These are phyloP conservation scores for Lasioglossum marginatum DNA, from an alignment of 2,888 invertebrate species.

Conservation along the genomic window DNA sequence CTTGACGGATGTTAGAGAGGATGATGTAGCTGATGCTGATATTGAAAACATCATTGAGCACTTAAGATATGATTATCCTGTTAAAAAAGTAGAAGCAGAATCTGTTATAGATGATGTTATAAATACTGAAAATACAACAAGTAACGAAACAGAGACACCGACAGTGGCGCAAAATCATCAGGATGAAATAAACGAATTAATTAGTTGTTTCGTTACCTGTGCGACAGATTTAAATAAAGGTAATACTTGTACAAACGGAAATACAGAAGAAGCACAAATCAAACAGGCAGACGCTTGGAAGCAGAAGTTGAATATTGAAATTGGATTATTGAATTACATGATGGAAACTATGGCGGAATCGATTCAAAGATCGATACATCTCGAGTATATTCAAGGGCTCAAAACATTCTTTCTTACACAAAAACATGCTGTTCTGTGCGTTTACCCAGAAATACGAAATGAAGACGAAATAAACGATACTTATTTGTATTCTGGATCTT, in stretches of 20 bases:
- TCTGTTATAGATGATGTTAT: neutral
- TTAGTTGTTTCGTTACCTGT: constrained; percentile 19
- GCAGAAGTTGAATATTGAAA: constrained; percentile 74
- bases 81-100: constrained; percentile 7
- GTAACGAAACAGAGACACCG: neutral
- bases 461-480: constrained; percentile 77
- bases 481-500: constrained; percentile 68
- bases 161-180: neutral
- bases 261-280: constrained; percentile 48
- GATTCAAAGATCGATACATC: constrained; percentile 60
- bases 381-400: constrained; percentile 68
- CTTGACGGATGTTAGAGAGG: constrained; percentile 61
- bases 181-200: constrained; percentile 35
- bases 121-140: constrained; percentile 9
- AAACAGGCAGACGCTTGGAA: constrained; percentile 75
- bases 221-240: neutral
- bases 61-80: constrained; percentile 53
- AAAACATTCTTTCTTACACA: constrained; percentile 74
- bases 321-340: constrained; percentile 67
- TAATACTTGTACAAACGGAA: neutral
- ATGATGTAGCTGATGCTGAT: constrained; percentile 51
- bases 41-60: constrained; percentile 61
- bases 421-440: constrained; percentile 75
- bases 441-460: constrained; percentile 78
- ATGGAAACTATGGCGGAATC: constrained; percentile 51